phyloP scores from a whole-genome alignment of 2,888 invertebrate genomes.

The Cacoxenus indagator region DNA sequence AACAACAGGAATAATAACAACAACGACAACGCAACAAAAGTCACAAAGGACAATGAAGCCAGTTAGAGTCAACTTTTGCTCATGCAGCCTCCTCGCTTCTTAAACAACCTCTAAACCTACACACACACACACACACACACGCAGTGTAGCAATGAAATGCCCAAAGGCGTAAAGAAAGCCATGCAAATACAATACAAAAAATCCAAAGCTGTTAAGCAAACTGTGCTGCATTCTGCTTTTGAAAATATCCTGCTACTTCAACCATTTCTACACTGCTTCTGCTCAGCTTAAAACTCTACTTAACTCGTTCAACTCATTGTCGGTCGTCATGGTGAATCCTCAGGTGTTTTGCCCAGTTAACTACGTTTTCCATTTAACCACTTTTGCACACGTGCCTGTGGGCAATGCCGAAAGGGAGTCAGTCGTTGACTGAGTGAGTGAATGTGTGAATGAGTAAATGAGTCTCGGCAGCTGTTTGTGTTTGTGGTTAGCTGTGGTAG shows the following conservation, averaged over 20 bases:
- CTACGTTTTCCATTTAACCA: constrained; percentile 62
- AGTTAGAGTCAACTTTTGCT: constrained; percentile 45
- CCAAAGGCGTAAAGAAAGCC: constrained; percentile 26
- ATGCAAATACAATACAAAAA: constrained; percentile 29
- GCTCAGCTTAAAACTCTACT: neutral
- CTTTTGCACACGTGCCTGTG: constrained; percentile 43
- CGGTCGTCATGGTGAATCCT: constrained; percentile 62
- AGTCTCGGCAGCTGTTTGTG: constrained; percentile 29
- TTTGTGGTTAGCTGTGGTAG: constrained; percentile 21
- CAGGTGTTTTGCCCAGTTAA: constrained; percentile 65
- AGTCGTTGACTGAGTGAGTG: neutral
- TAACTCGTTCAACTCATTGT: neutral
- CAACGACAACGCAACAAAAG: constrained; percentile 49
- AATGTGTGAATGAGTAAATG: neutral
- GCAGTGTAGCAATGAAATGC: constrained; percentile 3
- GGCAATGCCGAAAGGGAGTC: too few relatives aligned
- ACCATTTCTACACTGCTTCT: too few relatives aligned
- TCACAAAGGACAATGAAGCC: constrained; percentile 49
- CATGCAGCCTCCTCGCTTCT: neutral
- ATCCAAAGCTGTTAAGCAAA: neutral
- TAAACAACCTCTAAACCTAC: neutral
- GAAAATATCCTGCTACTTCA: neutral
- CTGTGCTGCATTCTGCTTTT: neutral
- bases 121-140: neutral
- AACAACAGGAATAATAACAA: constrained; percentile 29